Percentiles rank a stretch among this genome's conserved stretches.
Evolutionary conservation across 2,888 invertebrate species (phyloP).

Genomic region (Drosophila flavopinicola): DNA sequence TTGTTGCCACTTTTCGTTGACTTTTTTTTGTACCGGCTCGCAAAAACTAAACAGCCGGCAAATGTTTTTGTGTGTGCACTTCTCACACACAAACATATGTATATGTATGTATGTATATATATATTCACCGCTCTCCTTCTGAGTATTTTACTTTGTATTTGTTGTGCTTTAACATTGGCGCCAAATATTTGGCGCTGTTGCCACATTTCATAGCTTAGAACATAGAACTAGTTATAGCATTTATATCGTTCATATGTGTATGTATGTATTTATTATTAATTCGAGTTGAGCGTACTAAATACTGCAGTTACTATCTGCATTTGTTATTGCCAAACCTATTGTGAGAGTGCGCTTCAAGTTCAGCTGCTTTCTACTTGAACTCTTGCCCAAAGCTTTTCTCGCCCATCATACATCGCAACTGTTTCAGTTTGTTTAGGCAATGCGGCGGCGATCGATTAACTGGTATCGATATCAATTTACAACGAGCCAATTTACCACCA

Average conservation of each 20-base stretch:
- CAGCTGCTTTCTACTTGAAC: no score
- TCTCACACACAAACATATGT: slow-evolving; percentile 8
- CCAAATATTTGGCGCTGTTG: slow-evolving; percentile 67
- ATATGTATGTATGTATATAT: not conserved
- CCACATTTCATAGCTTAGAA: slow-evolving; percentile 59
- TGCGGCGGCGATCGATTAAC: no score
- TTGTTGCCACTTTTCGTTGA: slow-evolving; percentile 56
- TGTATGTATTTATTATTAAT: slow-evolving; percentile 22
- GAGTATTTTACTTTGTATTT: slow-evolving; percentile 29
- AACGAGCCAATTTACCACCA: no score
- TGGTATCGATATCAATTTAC: no score
- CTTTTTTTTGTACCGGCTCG: slow-evolving; percentile 68
- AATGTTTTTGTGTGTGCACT: slow-evolving; percentile 56
- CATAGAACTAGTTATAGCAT: slow-evolving; percentile 2
- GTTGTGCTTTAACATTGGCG: slow-evolving; percentile 65
- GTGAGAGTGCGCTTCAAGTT: no score
- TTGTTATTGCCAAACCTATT: no score
- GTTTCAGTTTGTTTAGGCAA: no score
- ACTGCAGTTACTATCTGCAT: no score
- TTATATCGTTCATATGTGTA: not conserved
- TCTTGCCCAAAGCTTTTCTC: no score
- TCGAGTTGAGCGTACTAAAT: not conserved
- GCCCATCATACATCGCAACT: no score
- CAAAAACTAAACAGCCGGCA: slow-evolving; percentile 75
- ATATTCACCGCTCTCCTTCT: slow-evolving; percentile 32